Evolutionary conservation across 2,797 vertebrate genomes (phyloP).

Genomic region (Capromys pilorides): DNA sequence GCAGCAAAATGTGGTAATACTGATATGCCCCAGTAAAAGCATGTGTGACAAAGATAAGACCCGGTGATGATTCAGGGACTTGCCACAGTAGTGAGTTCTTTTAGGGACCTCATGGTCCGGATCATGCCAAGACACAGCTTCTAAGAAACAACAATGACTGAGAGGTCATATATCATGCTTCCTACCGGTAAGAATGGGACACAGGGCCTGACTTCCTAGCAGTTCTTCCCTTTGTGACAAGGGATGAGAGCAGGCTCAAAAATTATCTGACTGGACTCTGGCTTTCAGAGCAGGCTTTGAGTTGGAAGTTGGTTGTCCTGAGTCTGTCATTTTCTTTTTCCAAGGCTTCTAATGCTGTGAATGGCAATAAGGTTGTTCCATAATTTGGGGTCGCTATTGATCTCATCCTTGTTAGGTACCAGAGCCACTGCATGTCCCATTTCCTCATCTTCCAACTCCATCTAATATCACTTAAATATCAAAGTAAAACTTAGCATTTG

Average conservation of each 20-base stretch:
- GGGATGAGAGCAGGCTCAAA: background rate
- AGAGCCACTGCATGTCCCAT: background rate
- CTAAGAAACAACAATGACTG: background rate
- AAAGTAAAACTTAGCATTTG: background rate
- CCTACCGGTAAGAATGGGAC: background rate
- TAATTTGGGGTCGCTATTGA: background rate
- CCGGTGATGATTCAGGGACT: background rate
- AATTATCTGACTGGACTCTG: background rate
- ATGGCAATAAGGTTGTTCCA: background rate
- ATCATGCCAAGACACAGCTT: background rate
- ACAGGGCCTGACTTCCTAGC: background rate
- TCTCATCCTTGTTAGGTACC: conserved; percentile 1
- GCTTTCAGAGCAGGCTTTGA: conserved; percentile 45
- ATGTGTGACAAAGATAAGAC: background rate
- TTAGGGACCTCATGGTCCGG: background rate
- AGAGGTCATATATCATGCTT: background rate
- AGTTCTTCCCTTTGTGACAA: background rate
- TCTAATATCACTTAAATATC: conserved; percentile 5
- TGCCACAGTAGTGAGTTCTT: background rate
- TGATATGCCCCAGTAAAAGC: background rate
- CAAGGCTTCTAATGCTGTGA: conserved; percentile 10
- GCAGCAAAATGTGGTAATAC: background rate
- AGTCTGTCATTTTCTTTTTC: background rate
- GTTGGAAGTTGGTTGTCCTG: background rate
- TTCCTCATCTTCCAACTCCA: background rate